Evolutionary conservation across 2,113 vertebrate species (phyloP), one percentile per base, ranked within the genome.

Genomic region (Brienomyrus longianalis): DNA sequence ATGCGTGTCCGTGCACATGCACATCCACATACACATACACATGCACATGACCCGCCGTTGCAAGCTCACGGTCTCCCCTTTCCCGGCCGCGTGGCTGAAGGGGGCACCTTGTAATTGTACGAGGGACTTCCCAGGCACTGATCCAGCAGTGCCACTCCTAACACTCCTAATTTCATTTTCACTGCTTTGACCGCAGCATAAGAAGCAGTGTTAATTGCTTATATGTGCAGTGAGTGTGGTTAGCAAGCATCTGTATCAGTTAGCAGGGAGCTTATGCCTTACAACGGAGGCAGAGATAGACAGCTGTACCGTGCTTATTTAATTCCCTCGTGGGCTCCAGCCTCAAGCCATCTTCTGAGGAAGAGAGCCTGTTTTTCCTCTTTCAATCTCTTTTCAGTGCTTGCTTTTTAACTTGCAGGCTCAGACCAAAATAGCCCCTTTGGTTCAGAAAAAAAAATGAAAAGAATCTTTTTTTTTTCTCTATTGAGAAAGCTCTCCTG

Each of bases 401-500:
- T 47, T 77, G 66, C 39, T 43, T 88, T 88, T 77, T 77, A 31
- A 86, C 47, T 86, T 86, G 31, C 84, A 48, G 84, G 7, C 84
- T 86, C 17, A 48, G 45, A 50, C 59, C n/a, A 66, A 86, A 52
- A 86, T 48, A 50, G 47, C 47, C 83, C 19, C 43, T 80, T 80
- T 43, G 31, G 31, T 80, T 80, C 74, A 43, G 83, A 48, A 5
- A 85, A 85, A 85, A 50, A 48, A 56, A 56, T 56, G 54, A 70
- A 70, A 31, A 70, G 59, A 62, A 83, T 83, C 19, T 23, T 47
- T 43, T 83, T 45, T 47, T 51, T 23, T n/a, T 9, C 43, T 48
- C 83, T 51, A 5, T 27, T 51, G 23, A 86, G 84, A 11, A 52
- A 5, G 45, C 50, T 35, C 50, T 31, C 4, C 84, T 27, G 27